Percentiles rank a stretch among this genome's conserved stretches.
phyloP scores from a whole-genome alignment of 2,113 vertebrate genomes.

The Crotalus helleri region DNA sequence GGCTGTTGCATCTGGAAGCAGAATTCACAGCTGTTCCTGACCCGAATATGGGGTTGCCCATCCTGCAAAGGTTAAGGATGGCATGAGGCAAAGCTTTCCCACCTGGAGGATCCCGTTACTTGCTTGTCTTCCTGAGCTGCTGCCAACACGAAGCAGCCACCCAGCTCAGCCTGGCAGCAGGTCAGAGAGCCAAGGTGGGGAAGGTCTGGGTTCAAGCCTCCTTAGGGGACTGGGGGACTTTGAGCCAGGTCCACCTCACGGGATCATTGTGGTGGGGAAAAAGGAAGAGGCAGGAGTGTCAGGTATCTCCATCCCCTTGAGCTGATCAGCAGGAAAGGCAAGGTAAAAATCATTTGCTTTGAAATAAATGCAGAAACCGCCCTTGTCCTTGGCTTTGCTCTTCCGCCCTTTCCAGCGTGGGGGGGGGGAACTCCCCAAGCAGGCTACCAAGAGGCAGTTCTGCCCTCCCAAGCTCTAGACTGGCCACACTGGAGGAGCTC shows the following conservation, averaged over 20 bases:
- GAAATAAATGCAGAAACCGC: background rate
- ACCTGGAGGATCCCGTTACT: background rate
- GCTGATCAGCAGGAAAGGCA: background rate
- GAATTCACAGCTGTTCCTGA: background rate
- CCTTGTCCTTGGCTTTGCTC: background rate
- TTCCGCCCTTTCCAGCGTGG: background rate
- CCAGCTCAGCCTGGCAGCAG: background rate
- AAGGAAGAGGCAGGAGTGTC: background rate
- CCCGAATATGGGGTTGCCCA: background rate
- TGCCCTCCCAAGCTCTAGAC: background rate
- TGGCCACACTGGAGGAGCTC: background rate
- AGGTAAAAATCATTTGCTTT: background rate
- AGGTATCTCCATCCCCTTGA: background rate
- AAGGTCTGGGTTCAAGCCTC: background rate
- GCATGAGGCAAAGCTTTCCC: too few relatives aligned
- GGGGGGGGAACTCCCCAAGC: background rate
- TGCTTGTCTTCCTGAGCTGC: background rate
- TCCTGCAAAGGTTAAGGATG: background rate
- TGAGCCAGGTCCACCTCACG: background rate
- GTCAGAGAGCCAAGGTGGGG: background rate
- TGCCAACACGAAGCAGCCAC: background rate
- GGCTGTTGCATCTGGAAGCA: too few relatives aligned
- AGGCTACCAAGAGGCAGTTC: background rate
- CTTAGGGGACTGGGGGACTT: background rate
- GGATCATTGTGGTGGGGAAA: background rate